Evolutionary conservation across 2,888 invertebrate species (phyloP), one percentile per base, ranked within the genome.

Genomic region (Slavum lentiscoides): DNA sequence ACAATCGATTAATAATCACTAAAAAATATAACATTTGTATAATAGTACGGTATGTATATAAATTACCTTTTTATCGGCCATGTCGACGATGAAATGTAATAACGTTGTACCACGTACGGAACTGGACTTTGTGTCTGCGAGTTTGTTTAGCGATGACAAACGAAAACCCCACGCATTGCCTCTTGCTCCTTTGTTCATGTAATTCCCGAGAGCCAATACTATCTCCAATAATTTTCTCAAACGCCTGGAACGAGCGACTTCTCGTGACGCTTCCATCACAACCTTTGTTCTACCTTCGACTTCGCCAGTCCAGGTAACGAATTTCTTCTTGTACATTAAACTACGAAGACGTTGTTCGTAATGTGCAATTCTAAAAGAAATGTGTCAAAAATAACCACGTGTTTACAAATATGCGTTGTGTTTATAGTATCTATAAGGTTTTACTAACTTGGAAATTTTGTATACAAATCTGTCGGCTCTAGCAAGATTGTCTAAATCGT

Each of bases 111-210:
- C 95, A 84, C 95, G 92, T 74, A 93, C 90, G 62, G 93, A 92
- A 84, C 95, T 96, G 0, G 97, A 96, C 88, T 97, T 97, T 59
- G 97, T 97, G 87, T 97, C 97, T n/a, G 93, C 93, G 84, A 97
- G 88, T 85, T 96, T 92, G 88, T 95, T 95, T 76, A 97, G 89
- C 23, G 96, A 96, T 17, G 93, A 91, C 84, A 97, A 88, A 59
- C 94, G 90, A 88, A 97, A 97, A 0, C 97, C 97, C 4, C 92
- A 92, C 0, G 98, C 98, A 86, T 98, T 97, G 72, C 95, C 95
- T 74, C 95, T 89, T 69, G 95, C 94, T 66, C 91, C 91, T 84
- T 91, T 89, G 87, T 97, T 97, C 92, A 97, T 95, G 87, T 96
- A 97, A 88, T 97, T 97, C 84, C 97, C 97, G 82, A 97, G 88